A percentile compares a stretch with the other conserved stretches of the same genome.
phyloP scores from a whole-genome alignment of 2,113 vertebrate species.

The Strix aluco region DNA sequence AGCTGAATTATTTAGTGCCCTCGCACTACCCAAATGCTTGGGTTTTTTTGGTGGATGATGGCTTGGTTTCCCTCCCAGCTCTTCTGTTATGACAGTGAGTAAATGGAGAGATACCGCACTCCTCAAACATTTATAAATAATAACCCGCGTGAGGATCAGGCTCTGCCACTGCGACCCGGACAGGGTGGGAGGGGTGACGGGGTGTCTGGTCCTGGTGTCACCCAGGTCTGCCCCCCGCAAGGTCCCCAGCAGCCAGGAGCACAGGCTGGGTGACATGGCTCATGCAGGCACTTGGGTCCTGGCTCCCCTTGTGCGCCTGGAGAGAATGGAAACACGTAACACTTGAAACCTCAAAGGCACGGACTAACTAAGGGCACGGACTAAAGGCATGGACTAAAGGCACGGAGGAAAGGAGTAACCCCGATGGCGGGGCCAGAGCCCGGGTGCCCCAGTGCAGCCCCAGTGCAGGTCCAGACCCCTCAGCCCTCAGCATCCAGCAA shows the following conservation, averaged over 20 bases:
- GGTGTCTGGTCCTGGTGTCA: too few relatives aligned
- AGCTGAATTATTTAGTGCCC: constrained; percentile 82
- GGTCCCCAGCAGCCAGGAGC: neutral
- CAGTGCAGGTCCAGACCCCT: neutral
- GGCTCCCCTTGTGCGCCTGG: neutral
- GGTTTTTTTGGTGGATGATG: constrained; percentile 71
- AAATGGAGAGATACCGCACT: constrained; percentile 62
- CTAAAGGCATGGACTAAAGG: fast-evolving
- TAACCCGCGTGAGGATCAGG: constrained; percentile 35
- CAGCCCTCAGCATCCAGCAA: neutral
- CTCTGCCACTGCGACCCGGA: neutral
- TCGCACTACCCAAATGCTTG: constrained; percentile 80
- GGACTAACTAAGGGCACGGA: neutral
- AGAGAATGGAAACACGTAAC: fast-evolving
- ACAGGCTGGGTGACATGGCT: neutral
- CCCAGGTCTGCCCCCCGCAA: neutral
- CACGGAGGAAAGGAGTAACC: neutral
- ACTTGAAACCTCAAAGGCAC: neutral
- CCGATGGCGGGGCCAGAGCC: fast-evolving
- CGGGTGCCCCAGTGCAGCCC: neutral
- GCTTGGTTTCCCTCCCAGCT: constrained; percentile 77
- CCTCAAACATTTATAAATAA: constrained; percentile 76
- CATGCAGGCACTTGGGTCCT: fast-evolving
- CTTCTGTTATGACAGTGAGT: constrained; percentile 75
- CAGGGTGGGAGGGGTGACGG: neutral